These are phyloP conservation scores for Pardalotus punctatus DNA, from an alignment of 2,113 vertebrate species.

Conservation along the genomic window DNA sequence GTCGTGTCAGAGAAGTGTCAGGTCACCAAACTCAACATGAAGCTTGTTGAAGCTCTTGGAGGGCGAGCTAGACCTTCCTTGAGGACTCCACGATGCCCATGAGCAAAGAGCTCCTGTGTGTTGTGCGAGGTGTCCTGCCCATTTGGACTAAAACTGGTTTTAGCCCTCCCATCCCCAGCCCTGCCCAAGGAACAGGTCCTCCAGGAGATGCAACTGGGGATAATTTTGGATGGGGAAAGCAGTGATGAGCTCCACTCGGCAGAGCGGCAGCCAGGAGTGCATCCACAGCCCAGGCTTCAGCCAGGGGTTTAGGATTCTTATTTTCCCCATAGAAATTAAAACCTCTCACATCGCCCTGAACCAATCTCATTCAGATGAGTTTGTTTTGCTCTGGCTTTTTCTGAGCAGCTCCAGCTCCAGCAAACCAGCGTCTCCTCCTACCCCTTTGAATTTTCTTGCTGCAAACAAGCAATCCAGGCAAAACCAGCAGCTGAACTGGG, in stretches of 20 bases:
- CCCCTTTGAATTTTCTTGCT: not conserved
- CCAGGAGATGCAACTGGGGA: not conserved
- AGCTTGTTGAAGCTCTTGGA: not conserved
- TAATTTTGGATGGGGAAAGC: not conserved
- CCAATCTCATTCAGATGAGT: not conserved
- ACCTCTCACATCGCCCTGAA: not conserved
- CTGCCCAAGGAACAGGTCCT: not conserved
- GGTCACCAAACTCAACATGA: not conserved
- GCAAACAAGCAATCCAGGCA: not conserved
- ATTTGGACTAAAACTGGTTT: slow-evolving; percentile 1
- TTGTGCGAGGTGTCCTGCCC: not conserved
- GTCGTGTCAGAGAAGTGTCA: not conserved
- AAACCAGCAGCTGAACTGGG: not conserved
- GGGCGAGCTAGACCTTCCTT: not conserved
- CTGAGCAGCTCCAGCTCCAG: not conserved
- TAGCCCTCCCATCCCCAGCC: not conserved
- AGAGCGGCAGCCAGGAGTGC: not conserved
- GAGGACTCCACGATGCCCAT: not conserved
- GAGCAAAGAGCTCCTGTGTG: not conserved
- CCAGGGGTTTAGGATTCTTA: not conserved
- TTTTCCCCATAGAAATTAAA: not conserved
- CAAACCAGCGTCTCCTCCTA: not conserved
- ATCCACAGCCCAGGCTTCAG: not conserved
- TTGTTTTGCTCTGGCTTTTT: not conserved
- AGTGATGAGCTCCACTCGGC: not conserved